Evolutionary conservation across 2,888 invertebrate genomes (phyloP).

Genomic region (Andrena minutula): DNA sequence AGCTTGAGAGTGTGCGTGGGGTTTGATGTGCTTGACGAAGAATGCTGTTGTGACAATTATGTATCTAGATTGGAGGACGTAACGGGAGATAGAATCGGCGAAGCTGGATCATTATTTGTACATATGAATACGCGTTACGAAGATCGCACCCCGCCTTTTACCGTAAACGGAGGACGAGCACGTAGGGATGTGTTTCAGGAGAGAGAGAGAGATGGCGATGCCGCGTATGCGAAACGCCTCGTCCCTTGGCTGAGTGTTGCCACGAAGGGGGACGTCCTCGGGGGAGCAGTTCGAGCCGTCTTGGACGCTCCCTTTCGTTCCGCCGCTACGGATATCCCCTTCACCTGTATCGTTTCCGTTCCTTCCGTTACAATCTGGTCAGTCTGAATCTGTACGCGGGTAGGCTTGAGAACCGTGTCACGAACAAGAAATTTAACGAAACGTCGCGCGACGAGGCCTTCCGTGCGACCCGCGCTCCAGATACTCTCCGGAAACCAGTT

Average conservation of each 20-base stretch:
- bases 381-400: conserved; percentile 49
- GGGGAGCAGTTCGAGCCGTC: background rate
- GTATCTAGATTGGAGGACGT: conserved; percentile 31
- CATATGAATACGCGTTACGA: conserved; percentile 72
- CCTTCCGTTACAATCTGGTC: conserved; percentile 56
- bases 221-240: conserved; percentile 39
- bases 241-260: conserved; percentile 43
- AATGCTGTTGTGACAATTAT: conserved; percentile 40
- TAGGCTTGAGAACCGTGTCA: conserved; percentile 52
- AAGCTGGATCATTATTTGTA: conserved; percentile 74
- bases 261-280: background rate
- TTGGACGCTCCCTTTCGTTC: conserved; percentile 36
- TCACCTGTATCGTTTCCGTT: conserved; percentile 51
- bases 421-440: conserved; percentile 55
- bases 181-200: conserved; percentile 43
- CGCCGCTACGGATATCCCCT: conserved; percentile 54
- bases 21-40: conserved; percentile 44
- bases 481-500: conserved; percentile 19
- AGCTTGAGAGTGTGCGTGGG: conserved; percentile 58
- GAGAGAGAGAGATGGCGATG: conserved; percentile 14
- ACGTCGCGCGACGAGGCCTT: conserved; percentile 47
- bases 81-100: conserved; percentile 37
- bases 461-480: conserved; percentile 29
- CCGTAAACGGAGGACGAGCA: conserved; percentile 35
- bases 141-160: conserved; percentile 74